Conservation (phyloP, 2,888 invertebrate species). For the Meteorus colon region DNA sequence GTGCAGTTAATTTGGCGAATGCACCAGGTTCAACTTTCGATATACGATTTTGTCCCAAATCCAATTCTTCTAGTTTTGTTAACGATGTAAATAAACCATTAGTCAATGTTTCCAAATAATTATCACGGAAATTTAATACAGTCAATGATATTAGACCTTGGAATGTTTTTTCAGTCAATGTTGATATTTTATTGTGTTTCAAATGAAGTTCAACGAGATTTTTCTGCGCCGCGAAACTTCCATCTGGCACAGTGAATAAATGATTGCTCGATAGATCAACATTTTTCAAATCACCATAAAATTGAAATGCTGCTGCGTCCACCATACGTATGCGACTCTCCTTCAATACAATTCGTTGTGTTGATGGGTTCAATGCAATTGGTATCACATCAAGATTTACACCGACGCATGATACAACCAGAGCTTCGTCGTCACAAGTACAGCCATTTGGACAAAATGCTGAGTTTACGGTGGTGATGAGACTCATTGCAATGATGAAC, state of each 20-base stretch:
- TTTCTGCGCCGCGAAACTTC: conserved; percentile 86
- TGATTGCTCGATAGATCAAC: conserved; percentile 90
- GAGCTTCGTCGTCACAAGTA: conserved; percentile 91
- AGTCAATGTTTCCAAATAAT: conserved; percentile 86
- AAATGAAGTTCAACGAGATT: conserved; percentile 88
- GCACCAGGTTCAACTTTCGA: conserved; percentile 85
- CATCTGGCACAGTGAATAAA: conserved; percentile 85
- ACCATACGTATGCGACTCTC: conserved; percentile 92
- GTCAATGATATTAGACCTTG: conserved; percentile 85
- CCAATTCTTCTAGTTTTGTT: conserved; percentile 86
- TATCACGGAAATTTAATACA: conserved; percentile 86
- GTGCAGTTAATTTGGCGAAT: conserved; percentile 83
- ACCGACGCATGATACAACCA: conserved; percentile 89
- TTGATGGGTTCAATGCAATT: conserved; percentile 92
- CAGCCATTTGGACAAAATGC: conserved; percentile 91
- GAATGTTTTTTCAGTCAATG: conserved; percentile 86
- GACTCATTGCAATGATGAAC: conserved; percentile 53
- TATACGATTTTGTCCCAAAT: conserved; percentile 90
- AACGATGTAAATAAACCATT: conserved; percentile 84
- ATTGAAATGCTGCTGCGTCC: conserved; percentile 88
- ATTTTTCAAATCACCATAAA: conserved; percentile 89
- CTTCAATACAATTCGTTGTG: conserved; percentile 87
- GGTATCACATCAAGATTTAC: conserved; percentile 92
- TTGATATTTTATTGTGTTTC: conserved; percentile 89
- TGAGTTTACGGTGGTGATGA: conserved; percentile 66